A percentile compares a stretch with the other conserved stretches of the same genome.
Evolutionary conservation across 1,140 invertebrate genomes (phyloP).

Genomic region (Phymorhynchus buccinoides): DNA sequence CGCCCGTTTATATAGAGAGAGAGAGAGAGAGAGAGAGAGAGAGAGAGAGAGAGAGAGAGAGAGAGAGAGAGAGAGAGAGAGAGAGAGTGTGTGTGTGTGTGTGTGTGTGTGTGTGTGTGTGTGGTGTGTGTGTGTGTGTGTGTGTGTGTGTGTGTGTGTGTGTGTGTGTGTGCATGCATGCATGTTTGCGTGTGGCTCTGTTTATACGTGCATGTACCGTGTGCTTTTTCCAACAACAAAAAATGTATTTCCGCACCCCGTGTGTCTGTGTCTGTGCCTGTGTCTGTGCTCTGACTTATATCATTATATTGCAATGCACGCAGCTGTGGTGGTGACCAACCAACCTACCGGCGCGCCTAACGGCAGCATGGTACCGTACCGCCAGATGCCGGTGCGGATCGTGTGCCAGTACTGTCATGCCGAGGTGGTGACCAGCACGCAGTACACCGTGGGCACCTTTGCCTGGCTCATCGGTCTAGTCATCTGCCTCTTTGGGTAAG

Average conservation of each 20-base stretch:
- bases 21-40: background rate
- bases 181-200: too few relatives aligned
- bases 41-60: background rate
- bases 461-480: background rate
- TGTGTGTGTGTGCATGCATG: too few relatives aligned
- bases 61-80: background rate
- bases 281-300: too few relatives aligned
- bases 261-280: too few relatives aligned
- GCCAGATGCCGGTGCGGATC: background rate
- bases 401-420: slow-evolving; percentile 12
- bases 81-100: background rate
- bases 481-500: slow-evolving; percentile 4
- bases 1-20: too few relatives aligned
- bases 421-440: slow-evolving; percentile 6
- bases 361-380: background rate
- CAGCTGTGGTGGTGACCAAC: background rate
- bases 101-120: too few relatives aligned
- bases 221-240: too few relatives aligned
- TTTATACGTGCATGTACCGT: too few relatives aligned
- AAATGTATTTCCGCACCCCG: too few relatives aligned
- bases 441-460: slow-evolving; percentile 11
- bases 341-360: background rate
- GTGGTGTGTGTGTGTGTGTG: background rate
- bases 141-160: too few relatives aligned
- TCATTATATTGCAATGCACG: too few relatives aligned